Evolutionary conservation across 1,140 invertebrate genomes (phyloP), one percentile per base, ranked within the genome.

Genomic region (Polypedilum pembai): DNA sequence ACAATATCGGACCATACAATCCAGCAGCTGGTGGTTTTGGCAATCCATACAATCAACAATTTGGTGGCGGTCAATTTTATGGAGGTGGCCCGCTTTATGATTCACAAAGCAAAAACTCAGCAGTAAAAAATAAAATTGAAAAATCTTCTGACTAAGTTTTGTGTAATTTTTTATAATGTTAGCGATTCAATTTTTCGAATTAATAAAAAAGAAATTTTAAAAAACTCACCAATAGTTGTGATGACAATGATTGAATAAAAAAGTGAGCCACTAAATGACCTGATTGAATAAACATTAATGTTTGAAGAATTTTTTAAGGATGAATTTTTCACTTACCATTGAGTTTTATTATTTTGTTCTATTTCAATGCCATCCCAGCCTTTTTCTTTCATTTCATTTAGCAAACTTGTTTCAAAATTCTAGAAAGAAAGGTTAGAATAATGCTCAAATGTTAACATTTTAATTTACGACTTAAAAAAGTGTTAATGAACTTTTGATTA

Each of bases 171-270:
- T 3, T 56, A 56, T 10, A 56, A n/a, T 56, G 3, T 12, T 56
- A 56, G n/a, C 12, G n/a, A 75, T 21, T 77, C 79, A n/a, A 77
- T 77, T 40, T 77, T 74, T 65, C 75, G 78, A 40, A 73, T 40
- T 7, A 75, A 73, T 10, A 74, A 33, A 18, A 73, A 74, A 41
- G 18, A 76, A 75, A n/a, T n/a, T n/a, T 33, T 33, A 33, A 33
- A 21, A 65, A 45, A 83, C 87, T 89, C 81, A 96, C 95, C 95
- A 74, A 97, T 98, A 20, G 95, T 98, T 0, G 95, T 98, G 79
- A 98, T 98, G 73, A 98, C 95, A 78, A 98, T 98, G 78, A 98
- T 94, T 75, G 94, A 97, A 83, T 98, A 99, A 82, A 98, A 96
- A 3, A 98, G 87, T 0, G 94, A 92, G 1, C 95, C 95, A 12